Conservation (phyloP, 2,888 invertebrate species). For the Phyto melanocephala region DNA sequence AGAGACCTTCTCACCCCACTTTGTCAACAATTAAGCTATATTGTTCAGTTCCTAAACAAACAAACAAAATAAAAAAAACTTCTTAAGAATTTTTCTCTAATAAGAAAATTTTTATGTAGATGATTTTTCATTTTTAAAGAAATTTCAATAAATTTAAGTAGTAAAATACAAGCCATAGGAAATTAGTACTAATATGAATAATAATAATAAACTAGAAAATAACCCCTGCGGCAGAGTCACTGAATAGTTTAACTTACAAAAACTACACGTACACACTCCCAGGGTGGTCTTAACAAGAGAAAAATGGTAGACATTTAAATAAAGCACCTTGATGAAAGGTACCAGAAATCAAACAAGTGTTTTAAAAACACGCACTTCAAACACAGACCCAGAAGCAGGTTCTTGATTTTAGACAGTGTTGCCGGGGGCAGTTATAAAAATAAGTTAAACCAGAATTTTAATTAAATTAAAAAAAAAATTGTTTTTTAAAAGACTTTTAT, state of each 20-base stretch:
- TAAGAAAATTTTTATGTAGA: background rate
- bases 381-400: background rate
- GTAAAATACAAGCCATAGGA: background rate
- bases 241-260: constrained; percentile 17
- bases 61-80: background rate
- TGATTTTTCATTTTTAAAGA: background rate
- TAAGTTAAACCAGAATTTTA: too few relatives aligned
- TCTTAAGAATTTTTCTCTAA: background rate
- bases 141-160: background rate
- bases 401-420: constrained; percentile 1
- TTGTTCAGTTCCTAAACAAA: background rate
- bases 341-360: constrained; percentile 43
- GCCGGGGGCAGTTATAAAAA: too few relatives aligned
- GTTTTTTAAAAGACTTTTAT: too few relatives aligned
- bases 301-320: constrained; percentile 31
- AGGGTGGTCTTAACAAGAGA: constrained; percentile 38
- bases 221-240: background rate
- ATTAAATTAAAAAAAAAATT: too few relatives aligned
- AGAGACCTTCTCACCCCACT: background rate
- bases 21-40: constrained; percentile 29
- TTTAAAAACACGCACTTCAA: constrained; percentile 52
- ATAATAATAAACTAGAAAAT: constrained; percentile 1
- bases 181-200: background rate
- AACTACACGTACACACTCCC: background rate
- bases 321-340: constrained; percentile 50